phyloP scores from a whole-genome alignment of 1,140 invertebrate species.

The Drosophila athabasca region DNA sequence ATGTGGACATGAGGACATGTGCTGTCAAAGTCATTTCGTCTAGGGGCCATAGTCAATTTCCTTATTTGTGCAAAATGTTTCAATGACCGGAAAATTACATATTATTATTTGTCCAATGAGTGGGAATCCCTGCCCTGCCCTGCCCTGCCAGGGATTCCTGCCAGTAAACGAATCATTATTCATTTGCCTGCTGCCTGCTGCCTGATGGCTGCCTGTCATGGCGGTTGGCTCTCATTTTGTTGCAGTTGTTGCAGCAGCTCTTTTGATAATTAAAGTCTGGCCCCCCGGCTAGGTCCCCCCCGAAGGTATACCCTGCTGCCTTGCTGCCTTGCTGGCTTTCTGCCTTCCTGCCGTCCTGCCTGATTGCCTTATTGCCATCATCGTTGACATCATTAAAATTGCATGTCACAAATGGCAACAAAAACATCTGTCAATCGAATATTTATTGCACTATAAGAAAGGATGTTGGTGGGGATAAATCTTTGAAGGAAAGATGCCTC shows the following conservation, averaged over 20 bases:
- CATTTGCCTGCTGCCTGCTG: constrained; percentile 47
- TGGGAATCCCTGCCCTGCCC: not conserved
- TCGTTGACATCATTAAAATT: too few species aligned
- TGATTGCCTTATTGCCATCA: too few species aligned
- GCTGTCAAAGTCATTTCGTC: constrained; percentile 61
- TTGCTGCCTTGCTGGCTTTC: not conserved
- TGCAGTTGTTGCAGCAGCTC: constrained; percentile 30
- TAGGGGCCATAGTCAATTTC: constrained; percentile 63
- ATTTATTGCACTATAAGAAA: too few species aligned
- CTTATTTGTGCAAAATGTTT: constrained; percentile 76
- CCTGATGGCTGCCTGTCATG: constrained; percentile 7
- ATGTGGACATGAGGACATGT: constrained; percentile 20
- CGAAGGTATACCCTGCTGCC: constrained; percentile 18
- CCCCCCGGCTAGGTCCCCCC: not conserved
- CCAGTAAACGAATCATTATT: constrained; percentile 60
- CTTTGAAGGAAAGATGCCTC: too few species aligned
- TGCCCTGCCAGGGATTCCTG: not conserved
- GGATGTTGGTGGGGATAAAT: too few species aligned
- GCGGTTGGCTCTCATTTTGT: not conserved
- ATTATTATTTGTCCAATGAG: constrained; percentile 73
- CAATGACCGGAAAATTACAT: constrained; percentile 80
- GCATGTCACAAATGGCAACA: too few species aligned
- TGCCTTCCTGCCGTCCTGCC: too few species aligned
- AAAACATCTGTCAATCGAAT: too few species aligned
- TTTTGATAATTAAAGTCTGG: constrained; percentile 69